Base-by-base conservation (phyloP, 2,888 invertebrate species). In the Spodoptera littoralis region DNA sequence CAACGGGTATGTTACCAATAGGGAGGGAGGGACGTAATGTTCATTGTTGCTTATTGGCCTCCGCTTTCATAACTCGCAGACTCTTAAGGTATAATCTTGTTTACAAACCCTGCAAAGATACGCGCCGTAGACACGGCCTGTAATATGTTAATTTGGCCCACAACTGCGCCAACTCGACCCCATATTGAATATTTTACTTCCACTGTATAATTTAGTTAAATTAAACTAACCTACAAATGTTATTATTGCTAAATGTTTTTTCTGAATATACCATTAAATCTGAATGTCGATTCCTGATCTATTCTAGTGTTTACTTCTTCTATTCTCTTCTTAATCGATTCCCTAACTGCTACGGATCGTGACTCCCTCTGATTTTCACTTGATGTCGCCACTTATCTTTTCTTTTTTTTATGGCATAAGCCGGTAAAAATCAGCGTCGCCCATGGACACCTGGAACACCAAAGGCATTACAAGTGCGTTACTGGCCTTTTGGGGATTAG, bases 151-250 rank as follows among this genome's bases (percentile, higher is more conserved):
- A 90, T 90, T 89, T 83, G 71, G 76, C 70, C 83, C 82, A 79
- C 84, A 74, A 85, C 85, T 84, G 82, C 80, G 79, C 80, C 77
- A 65, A 81, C 73, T 82, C 85, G 79, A 73, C 85, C 86, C 78
- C 81, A 87, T 89, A 90, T 90, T 89, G 88, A 88, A 90, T 89
- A 89, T 89, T 88, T 89, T 88, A 82, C 83, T 84, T 84, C 80
- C 82, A 86, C 85, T 82, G 88, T 87, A 88, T 88, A 89, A 88
- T 89, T 87, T 84, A 79, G 81, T 74, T 78, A 85, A 87, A 87
- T 86, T 82, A 85, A 88, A 85, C 77, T 82, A 60, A 51, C 60
- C 58, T 65, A 75, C 57, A 30, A 48, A 65, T 44, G 24, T 47
- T 68, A 50, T 58, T 47, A 58, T 60, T 70, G 54, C 47, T 44